Conservation (phyloP, 2,888 invertebrate genomes). For the Blomia tropicalis region DNA sequence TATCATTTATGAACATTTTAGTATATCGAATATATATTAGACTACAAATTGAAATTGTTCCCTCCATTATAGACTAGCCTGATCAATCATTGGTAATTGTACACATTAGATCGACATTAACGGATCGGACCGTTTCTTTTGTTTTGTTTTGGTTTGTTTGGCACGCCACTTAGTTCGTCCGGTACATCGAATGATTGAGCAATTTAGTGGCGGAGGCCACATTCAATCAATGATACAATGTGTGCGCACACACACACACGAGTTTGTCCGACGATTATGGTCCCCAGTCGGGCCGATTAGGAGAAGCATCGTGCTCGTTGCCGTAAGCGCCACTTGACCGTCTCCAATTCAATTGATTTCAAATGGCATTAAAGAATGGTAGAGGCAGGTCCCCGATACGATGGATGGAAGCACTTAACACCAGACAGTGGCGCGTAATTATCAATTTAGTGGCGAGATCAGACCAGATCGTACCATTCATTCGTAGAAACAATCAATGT, state of each 20-base stretch:
- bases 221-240: not conserved
- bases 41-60: too few relatives aligned
- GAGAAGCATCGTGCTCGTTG: too few relatives aligned
- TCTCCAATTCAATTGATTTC: conserved; percentile 10
- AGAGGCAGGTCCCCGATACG: not conserved
- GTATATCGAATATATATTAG: too few relatives aligned
- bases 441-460: conserved; percentile 7
- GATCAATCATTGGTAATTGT: conserved; percentile 8
- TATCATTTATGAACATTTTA: too few relatives aligned
- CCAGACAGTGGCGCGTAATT: conserved; percentile 8
- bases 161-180: too few relatives aligned
- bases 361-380: too few relatives aligned
- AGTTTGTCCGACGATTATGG: too few relatives aligned
- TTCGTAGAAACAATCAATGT: not conserved
- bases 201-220: conserved; percentile 2
- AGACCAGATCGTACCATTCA: not conserved
- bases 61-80: conserved; percentile 1
- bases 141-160: too few relatives aligned
- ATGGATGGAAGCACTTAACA: conserved; percentile 8
- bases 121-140: too few relatives aligned
- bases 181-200: conserved; percentile 1
- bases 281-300: too few relatives aligned
- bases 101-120: not conserved
- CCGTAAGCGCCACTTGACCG: conserved; percentile 4
- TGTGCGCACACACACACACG: too few relatives aligned